These are phyloP conservation scores for Anneissia japonica DNA, from an alignment of 35 echinoderm and acorn worm species.

Conservation along the genomic window DNA sequence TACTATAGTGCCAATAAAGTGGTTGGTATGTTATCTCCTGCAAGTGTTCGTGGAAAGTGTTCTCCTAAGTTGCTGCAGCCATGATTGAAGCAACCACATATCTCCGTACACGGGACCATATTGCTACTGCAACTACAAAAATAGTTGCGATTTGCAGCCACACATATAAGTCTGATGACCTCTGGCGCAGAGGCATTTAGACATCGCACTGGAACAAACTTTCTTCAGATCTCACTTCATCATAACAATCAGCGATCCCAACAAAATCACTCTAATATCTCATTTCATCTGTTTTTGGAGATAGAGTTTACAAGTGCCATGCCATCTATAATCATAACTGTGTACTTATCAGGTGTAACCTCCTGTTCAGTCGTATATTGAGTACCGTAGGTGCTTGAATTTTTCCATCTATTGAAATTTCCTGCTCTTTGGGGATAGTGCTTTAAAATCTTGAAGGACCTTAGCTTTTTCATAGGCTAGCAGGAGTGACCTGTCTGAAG, in stretches of 20 bases:
- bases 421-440: background rate
- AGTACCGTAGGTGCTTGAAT: background rate
- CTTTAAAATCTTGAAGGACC: background rate
- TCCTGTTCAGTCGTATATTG: background rate
- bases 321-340: slow-evolving; percentile 11
- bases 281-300: background rate
- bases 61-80: no score
- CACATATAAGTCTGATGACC: no score
- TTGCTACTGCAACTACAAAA: no score
- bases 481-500: background rate
- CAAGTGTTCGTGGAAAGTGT: no score
- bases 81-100: no score
- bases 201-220: no score
- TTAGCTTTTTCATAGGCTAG: background rate
- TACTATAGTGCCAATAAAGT: no score
- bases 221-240: slow-evolving; percentile 9
- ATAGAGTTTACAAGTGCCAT: slow-evolving; percentile 16
- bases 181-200: no score
- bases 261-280: slow-evolving; percentile 2
- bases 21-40: no score
- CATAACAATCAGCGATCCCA: background rate
- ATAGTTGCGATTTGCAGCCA: no score
- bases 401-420: background rate
- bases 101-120: no score
- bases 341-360: background rate